Evolutionary conservation across 2,888 invertebrate genomes (phyloP).

Genomic region (Nysson spinosus): DNA sequence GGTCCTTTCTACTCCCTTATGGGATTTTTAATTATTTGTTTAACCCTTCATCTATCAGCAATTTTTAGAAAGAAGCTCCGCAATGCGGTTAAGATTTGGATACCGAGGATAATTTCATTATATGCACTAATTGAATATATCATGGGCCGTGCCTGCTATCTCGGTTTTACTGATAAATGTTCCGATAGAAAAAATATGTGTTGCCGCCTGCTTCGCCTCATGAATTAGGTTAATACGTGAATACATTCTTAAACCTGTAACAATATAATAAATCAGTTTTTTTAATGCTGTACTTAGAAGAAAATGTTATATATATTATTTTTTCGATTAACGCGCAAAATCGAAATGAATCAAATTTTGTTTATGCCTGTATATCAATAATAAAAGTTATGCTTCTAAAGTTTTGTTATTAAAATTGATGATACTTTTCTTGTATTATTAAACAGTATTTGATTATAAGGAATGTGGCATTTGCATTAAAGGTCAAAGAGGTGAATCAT

Average conservation of each 20-base stretch:
- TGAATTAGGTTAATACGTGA: constrained; percentile 8
- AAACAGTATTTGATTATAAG: background rate
- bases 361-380: no score
- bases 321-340: no score
- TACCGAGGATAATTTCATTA: constrained; percentile 14
- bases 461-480: background rate
- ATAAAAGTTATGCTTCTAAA: no score
- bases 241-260: background rate
- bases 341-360: background rate
- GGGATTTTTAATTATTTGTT: no score
- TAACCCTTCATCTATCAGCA: background rate
- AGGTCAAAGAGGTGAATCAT: background rate
- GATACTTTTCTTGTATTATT: background rate
- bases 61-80: background rate
- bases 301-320: background rate
- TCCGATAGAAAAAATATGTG: constrained; percentile 29
- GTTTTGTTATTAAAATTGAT: no score
- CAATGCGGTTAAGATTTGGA: background rate
- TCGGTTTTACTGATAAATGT: constrained; percentile 40
- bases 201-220: constrained; percentile 4
- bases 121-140: constrained; percentile 19
- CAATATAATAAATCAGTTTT: background rate
- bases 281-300: no score
- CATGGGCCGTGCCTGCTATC: constrained; percentile 54
- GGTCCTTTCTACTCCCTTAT: no score